phyloP scores from a whole-genome alignment of 2,888 invertebrate genomes.

The Beris morrisii region DNA sequence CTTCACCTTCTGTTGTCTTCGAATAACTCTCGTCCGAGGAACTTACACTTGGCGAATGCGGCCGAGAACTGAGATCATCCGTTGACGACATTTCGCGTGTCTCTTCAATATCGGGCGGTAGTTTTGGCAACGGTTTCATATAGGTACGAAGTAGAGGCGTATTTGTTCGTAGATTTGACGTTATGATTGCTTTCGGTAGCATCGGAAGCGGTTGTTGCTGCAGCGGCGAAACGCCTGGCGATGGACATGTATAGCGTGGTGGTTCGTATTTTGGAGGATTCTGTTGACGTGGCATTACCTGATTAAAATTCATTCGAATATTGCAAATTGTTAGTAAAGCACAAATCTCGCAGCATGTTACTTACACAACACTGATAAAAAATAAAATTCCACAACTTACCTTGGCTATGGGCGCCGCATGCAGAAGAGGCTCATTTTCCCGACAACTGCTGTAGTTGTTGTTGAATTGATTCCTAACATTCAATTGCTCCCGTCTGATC shows the following conservation, averaged over 20 bases:
- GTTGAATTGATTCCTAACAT: slow-evolving; percentile 46
- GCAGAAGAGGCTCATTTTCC: slow-evolving; percentile 56
- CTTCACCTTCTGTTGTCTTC: slow-evolving; percentile 74
- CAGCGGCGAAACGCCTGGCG: slow-evolving; percentile 50
- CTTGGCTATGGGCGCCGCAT: slow-evolving; percentile 55
- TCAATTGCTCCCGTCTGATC: slow-evolving; percentile 42
- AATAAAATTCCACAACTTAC: slow-evolving; percentile 45
- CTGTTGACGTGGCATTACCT: slow-evolving; percentile 54
- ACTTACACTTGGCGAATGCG: slow-evolving; percentile 79
- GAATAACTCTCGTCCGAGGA: slow-evolving; percentile 85
- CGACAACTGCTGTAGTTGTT: slow-evolving; percentile 53
- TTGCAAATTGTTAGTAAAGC: slow-evolving; percentile 14
- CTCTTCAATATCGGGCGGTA: slow-evolving; percentile 58
- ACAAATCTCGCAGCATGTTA: slow-evolving; percentile 20
- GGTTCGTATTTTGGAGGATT: slow-evolving; percentile 55
- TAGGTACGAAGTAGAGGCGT: slow-evolving; percentile 56
- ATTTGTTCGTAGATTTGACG: slow-evolving; percentile 47
- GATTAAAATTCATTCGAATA: slow-evolving; percentile 29
- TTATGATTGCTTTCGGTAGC: slow-evolving; percentile 36
- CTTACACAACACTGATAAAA: slow-evolving; percentile 10
- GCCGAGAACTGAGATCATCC: slow-evolving; percentile 79
- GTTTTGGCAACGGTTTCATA: slow-evolving; percentile 63
- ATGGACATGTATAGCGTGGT: slow-evolving; percentile 55
- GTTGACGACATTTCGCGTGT: slow-evolving; percentile 67
- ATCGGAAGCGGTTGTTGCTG: slow-evolving; percentile 46